phyloP scores from a whole-genome alignment of 2,113 vertebrate genomes.

The Ciconia maguari region DNA sequence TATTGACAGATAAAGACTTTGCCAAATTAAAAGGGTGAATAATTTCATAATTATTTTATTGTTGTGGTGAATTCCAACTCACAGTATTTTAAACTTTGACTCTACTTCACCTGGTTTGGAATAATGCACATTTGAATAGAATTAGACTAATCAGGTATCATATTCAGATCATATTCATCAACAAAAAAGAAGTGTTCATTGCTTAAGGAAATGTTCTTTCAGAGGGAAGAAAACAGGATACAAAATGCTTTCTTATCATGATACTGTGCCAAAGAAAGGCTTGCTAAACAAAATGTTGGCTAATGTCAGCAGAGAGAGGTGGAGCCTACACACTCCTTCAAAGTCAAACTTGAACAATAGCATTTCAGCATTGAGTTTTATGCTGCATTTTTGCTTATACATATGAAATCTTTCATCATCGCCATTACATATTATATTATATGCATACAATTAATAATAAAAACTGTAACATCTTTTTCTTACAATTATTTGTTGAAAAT shows the following conservation, averaged over 20 bases:
- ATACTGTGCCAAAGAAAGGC: background rate
- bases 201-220: background rate
- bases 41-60: background rate
- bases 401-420: background rate
- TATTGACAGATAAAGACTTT: background rate
- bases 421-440: background rate
- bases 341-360: background rate
- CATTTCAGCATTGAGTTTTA: background rate
- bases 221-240: background rate
- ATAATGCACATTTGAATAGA: background rate
- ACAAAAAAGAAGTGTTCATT: background rate
- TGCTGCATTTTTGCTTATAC: background rate
- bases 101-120: background rate
- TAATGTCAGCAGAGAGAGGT: background rate
- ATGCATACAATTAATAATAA: background rate
- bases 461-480: background rate
- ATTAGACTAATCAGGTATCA: background rate
- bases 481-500: background rate
- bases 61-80: background rate
- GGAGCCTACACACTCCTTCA: background rate
- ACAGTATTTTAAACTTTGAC: background rate
- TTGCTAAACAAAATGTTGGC: background rate
- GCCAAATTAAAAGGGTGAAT: background rate
- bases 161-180: background rate
- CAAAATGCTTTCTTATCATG: background rate